Evolutionary conservation across 1,140 invertebrate species (phyloP).

Genomic region (Hyphantria cunea): DNA sequence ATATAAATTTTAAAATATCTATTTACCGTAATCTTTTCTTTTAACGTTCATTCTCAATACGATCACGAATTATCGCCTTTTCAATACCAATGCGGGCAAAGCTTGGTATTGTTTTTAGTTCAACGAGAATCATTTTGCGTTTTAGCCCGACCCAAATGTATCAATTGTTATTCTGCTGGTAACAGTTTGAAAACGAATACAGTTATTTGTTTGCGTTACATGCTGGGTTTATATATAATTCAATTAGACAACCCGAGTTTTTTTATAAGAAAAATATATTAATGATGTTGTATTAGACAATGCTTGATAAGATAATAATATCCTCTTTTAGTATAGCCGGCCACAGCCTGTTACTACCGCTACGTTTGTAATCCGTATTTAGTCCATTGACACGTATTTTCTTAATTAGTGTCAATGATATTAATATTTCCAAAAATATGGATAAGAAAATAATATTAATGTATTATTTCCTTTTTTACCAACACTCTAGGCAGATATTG

Average conservation of each 20-base stretch:
- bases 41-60: constrained; percentile 37
- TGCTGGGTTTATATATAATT: constrained; percentile 22
- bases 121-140: constrained; percentile 37
- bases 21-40: constrained; percentile 15
- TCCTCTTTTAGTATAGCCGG: not conserved
- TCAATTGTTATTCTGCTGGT: constrained; percentile 35
- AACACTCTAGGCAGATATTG: constrained; percentile 4
- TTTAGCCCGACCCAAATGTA: constrained; percentile 44
- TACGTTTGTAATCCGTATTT: not conserved
- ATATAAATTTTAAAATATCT: constrained; percentile 16
- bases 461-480: not conserved
- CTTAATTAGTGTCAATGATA: constrained; percentile 8
- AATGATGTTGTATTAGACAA: not conserved
- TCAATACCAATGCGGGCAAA: constrained; percentile 21
- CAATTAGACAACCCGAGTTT: constrained; percentile 20
- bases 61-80: constrained; percentile 24
- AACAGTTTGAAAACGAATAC: constrained; percentile 16
- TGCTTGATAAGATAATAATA: constrained; percentile 12
- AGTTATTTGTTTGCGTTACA: constrained; percentile 14
- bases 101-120: constrained; percentile 43
- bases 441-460: no score
- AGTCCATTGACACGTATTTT: constrained; percentile 3
- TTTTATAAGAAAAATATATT: constrained; percentile 20
- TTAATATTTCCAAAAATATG: no score
- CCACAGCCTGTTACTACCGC: not conserved